Conservation (phyloP, 2,113 vertebrate species). For the Sapajus apella region DNA sequence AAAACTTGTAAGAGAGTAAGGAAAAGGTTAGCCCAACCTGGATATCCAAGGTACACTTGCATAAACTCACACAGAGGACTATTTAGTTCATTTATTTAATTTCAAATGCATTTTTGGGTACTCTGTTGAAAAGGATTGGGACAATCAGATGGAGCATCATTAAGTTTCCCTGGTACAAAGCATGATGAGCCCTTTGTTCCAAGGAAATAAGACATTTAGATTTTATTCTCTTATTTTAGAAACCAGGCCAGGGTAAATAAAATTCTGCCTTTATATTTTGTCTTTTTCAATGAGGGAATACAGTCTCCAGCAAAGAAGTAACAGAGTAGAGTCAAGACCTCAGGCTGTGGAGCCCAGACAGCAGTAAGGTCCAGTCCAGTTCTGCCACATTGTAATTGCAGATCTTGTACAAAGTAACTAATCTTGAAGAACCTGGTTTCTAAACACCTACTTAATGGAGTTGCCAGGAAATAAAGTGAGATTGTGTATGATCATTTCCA, state of each 20-base stretch:
- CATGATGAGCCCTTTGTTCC: background rate
- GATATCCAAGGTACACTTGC: background rate
- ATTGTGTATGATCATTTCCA: background rate
- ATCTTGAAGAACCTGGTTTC: background rate
- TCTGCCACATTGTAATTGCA: background rate
- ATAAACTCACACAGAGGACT: background rate
- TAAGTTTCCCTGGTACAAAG: background rate
- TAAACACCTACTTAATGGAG: background rate
- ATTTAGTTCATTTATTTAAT: background rate
- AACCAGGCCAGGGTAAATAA: background rate
- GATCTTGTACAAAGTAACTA: background rate
- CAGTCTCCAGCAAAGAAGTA: background rate
- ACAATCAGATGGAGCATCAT: background rate
- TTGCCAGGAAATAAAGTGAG: background rate
- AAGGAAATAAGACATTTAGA: background rate
- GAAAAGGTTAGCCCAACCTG: background rate
- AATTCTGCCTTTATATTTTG: background rate
- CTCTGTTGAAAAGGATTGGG: background rate
- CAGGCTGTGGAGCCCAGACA: rapidly evolving
- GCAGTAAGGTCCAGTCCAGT: background rate
- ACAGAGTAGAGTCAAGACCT: too few species aligned
- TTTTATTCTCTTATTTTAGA: background rate
- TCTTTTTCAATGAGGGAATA: background rate
- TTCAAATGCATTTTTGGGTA: background rate
- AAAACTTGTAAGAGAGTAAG: background rate